These are phyloP conservation scores for Nannoperca obscura DNA, from an alignment of 2,797 vertebrate genomes.

Conservation along the genomic window DNA sequence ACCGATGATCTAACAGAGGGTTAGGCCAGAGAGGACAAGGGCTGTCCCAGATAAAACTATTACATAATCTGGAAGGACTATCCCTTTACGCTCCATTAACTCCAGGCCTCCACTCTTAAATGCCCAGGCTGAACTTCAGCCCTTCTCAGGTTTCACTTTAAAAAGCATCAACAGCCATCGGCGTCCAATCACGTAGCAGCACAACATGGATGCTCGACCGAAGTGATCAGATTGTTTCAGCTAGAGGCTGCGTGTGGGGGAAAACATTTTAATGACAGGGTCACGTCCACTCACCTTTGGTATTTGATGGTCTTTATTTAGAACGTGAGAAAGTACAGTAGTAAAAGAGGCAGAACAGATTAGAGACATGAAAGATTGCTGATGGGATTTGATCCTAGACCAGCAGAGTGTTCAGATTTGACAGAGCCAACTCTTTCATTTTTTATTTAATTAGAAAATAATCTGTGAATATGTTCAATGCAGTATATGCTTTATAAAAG, in stretches of 20 bases:
- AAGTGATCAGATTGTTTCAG: conserved; percentile 4
- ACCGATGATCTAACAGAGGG: conserved; percentile 51
- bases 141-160: conserved; percentile 63
- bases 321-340: conserved; percentile 3
- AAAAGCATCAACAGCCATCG: conserved; percentile 46
- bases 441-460: background rate
- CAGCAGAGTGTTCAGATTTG: background rate
- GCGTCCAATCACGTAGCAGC: conserved; percentile 32
- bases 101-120: conserved; percentile 51
- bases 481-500: background rate
- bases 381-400: background rate
- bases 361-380: background rate
- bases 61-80: conserved; percentile 67
- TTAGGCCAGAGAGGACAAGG: conserved; percentile 25
- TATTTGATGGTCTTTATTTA: conserved; percentile 6
- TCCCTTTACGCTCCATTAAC: conserved; percentile 73
- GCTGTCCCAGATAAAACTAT: conserved; percentile 65
- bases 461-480: background rate
- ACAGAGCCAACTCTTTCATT: background rate
- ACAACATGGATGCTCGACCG: background rate
- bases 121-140: conserved; percentile 53
- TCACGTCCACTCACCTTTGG: background rate
- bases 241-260: background rate
- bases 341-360: background rate
- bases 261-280: background rate